A percentile compares a stretch with the other conserved stretches of the same genome.
These are phyloP conservation scores for Lomographa bimaculata DNA, from an alignment of 2,888 invertebrate genomes.

Conservation along the genomic window DNA sequence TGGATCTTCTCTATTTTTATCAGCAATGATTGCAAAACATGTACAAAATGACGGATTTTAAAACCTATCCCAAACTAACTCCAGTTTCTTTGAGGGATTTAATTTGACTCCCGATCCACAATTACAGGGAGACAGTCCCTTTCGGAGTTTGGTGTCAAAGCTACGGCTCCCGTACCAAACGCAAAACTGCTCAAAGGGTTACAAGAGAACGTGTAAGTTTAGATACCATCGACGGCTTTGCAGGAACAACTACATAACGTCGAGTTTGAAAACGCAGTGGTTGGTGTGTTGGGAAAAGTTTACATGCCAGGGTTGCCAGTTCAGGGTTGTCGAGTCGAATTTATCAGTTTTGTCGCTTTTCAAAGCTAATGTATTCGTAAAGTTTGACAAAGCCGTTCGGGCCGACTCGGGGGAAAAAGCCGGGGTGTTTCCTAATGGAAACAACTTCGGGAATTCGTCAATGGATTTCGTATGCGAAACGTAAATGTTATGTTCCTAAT, in stretches of 20 bases:
- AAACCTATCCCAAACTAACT: conserved; percentile 32
- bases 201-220: neutral
- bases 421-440: conserved; percentile 59
- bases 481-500: conserved; percentile 23
- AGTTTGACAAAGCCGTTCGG: conserved; percentile 68
- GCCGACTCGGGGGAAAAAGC: conserved; percentile 60
- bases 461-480: conserved; percentile 47
- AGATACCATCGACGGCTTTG: conserved; percentile 22
- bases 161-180: conserved; percentile 35
- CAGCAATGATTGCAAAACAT: no score
- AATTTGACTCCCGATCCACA: conserved; percentile 64
- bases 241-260: neutral
- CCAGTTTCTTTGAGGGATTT: conserved; percentile 53
- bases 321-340: conserved; percentile 57
- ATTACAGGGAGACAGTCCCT: conserved; percentile 60
- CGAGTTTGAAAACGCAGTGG: conserved; percentile 32
- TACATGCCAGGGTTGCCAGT: conserved; percentile 19
- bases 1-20: no score
- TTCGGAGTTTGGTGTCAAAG: conserved; percentile 66
- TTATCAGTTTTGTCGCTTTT: conserved; percentile 68
- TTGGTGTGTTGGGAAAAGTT: conserved; percentile 18
- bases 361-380: conserved; percentile 74
- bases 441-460: conserved; percentile 64
- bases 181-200: conserved; percentile 23
- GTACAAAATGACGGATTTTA: no score